These are phyloP conservation scores for Falco concolor DNA, from an alignment of 2,797 vertebrate genomes.

Conservation along the genomic window DNA sequence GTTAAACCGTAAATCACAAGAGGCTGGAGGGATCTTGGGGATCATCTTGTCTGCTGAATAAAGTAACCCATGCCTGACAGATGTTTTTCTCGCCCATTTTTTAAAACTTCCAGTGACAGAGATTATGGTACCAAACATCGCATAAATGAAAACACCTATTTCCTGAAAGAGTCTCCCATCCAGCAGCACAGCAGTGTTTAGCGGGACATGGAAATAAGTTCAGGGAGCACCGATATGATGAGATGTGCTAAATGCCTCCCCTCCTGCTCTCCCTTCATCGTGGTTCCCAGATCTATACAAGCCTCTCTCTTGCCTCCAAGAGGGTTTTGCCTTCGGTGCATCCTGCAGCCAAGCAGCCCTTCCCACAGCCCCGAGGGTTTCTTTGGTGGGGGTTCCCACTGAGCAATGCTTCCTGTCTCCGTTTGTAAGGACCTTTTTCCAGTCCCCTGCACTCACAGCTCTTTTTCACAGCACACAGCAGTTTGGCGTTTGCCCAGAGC, in stretches of 20 bases:
- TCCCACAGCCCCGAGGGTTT: neutral
- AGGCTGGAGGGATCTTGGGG: neutral
- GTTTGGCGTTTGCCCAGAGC: neutral
- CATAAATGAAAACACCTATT: neutral
- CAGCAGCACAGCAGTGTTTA: neutral
- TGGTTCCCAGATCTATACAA: neutral
- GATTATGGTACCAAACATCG: neutral
- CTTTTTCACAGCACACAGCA: neutral
- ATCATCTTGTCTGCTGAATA: neutral
- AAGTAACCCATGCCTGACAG: neutral
- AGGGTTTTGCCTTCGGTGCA: neutral
- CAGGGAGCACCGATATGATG: rapidly evolving
- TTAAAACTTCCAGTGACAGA: neutral
- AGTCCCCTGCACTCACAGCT: neutral
- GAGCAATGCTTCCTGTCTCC: neutral
- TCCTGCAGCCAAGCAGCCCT: neutral
- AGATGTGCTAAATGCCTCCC: neutral
- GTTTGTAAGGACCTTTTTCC: neutral
- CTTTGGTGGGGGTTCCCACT: neutral
- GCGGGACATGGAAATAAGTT: rapidly evolving
- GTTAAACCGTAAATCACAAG: neutral
- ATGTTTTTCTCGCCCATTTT: neutral
- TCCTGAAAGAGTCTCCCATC: neutral
- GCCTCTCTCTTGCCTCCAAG: neutral
- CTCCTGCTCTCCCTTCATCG: neutral